A percentile compares a stretch with the other conserved stretches of the same genome.
Conservation (phyloP, 2,797 vertebrate genomes). For the Oryzias sinensis region DNA sequence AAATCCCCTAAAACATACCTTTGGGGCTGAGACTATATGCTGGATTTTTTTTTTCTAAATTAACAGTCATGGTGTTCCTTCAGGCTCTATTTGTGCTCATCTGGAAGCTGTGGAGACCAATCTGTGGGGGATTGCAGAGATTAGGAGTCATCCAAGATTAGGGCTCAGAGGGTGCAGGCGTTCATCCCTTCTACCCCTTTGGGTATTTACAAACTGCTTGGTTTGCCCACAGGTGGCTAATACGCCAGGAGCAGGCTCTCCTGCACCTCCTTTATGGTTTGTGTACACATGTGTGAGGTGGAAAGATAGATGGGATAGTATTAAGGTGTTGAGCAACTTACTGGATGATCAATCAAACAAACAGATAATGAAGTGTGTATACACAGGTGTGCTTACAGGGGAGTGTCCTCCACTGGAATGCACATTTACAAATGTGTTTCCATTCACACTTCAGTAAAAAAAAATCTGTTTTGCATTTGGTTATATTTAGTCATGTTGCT, state of each 20-base stretch:
- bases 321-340: conserved; percentile 41
- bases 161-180: conserved; percentile 59
- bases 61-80: conserved; percentile 25
- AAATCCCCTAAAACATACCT: background rate
- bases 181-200: conserved; percentile 55
- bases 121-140: conserved; percentile 63
- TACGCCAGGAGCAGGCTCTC: conserved; percentile 55
- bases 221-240: conserved; percentile 73
- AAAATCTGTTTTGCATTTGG: background rate
- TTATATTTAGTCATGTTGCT: too few species aligned
- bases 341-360: conserved; percentile 66
- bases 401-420: conserved; percentile 33
- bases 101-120: conserved; percentile 55
- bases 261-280: conserved; percentile 37
- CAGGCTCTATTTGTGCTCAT: conserved; percentile 40
- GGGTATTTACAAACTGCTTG: conserved; percentile 70
- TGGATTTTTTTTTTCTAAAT: conserved; percentile 9
- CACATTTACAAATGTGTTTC: conserved; percentile 19
- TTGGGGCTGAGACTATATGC: conserved; percentile 7
- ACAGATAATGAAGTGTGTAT: conserved; percentile 52
- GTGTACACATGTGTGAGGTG: conserved; percentile 29
- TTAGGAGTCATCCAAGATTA: conserved; percentile 68
- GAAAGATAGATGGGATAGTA: conserved; percentile 37
- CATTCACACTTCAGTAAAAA: conserved; percentile 13
- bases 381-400: conserved; percentile 42